Base-by-base conservation (phyloP, 2,797 vertebrate genomes). In the Phoeniculus purpureus region DNA sequence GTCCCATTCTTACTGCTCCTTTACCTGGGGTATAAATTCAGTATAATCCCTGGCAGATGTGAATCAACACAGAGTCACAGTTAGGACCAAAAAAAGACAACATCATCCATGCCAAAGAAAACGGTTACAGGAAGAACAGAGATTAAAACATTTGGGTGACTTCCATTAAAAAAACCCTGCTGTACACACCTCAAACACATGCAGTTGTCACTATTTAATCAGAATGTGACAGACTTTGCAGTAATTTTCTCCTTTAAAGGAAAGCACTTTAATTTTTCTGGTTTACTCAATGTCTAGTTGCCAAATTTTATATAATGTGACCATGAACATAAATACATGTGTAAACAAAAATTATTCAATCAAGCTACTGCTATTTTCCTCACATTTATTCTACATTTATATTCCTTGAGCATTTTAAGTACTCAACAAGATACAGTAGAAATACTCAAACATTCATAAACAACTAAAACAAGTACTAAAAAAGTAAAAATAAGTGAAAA, bases 391-490 rank as follows among this genome's bases (percentile, higher is more conserved):
- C 92, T 67, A 89, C 29, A 26, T 37, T 18, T 56, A 21, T 29
- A 31, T 72, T 89, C 72, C 87, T 76, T 86, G 26, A 37, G 32
- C 29, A 75, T 43, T 81, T 52, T 5, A 72, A 84, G 55, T 76
- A 79, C 34, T 59, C 68, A 60, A 55, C 16, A 85, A 70, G 51
- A 73, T 61, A 73, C 10, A 77, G 12, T 3, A 47, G 29, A 58
- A 81, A 56, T 55, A 90, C 22, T 47, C 8, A 92, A 73, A 89
- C 29, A 94, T 54, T 59, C 86, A 94, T 29, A 90, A 92, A 62
- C 13, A 52, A 23, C 61, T 72, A 94, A 81, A 81, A 75, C 7
- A 17, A 65, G 22, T 40, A 91, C 8, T 8, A 72, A 3, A 23
- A 82, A 80, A 91, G 43, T 72, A 78, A 92, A 86, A 37, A 37